Conservation (phyloP, 92 coral and sea anemone species). For the Meandrina meandrites region DNA sequence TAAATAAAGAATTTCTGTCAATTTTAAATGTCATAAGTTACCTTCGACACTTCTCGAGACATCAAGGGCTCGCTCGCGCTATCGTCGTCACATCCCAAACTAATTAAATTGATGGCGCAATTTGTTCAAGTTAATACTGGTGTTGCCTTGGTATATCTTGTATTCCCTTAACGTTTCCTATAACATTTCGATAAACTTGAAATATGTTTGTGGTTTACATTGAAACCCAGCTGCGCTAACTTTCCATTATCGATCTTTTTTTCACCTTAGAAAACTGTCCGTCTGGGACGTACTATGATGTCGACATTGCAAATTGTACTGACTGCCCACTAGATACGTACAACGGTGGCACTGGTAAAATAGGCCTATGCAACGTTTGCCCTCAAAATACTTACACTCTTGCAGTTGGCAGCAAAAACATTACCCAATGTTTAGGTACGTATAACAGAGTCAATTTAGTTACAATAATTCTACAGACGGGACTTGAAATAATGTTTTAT, state of each 20-base stretch:
- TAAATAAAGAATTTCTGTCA: too few relatives aligned
- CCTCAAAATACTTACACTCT: slow-evolving; percentile 64
- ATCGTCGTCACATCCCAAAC: too few relatives aligned
- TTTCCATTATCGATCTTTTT: neutral
- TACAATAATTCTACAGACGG: too few relatives aligned
- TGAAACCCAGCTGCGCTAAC: neutral
- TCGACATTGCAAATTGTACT: slow-evolving; percentile 49
- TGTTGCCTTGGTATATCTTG: too few relatives aligned
- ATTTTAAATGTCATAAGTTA: too few relatives aligned
- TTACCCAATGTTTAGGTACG: slow-evolving; percentile 79
- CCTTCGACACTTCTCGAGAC: too few relatives aligned
- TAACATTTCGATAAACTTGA: neutral
- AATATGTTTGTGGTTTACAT: neutral
- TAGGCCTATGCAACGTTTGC: slow-evolving; percentile 72
- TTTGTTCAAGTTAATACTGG: too few relatives aligned
- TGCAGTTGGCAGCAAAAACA: slow-evolving; percentile 60
- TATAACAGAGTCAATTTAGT: neutral
- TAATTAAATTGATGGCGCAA: too few relatives aligned
- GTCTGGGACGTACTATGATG: slow-evolving; percentile 71
- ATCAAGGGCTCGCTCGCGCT: too few relatives aligned
- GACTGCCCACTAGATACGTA: slow-evolving; percentile 78
- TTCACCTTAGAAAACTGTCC: slow-evolving; percentile 81
- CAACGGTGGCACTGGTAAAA: slow-evolving; percentile 61
- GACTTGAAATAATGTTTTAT: too few relatives aligned
- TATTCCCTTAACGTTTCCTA: too few relatives aligned